phyloP scores from a whole-genome alignment of 1,140 invertebrate genomes.

The Temnothorax nylanderi region DNA sequence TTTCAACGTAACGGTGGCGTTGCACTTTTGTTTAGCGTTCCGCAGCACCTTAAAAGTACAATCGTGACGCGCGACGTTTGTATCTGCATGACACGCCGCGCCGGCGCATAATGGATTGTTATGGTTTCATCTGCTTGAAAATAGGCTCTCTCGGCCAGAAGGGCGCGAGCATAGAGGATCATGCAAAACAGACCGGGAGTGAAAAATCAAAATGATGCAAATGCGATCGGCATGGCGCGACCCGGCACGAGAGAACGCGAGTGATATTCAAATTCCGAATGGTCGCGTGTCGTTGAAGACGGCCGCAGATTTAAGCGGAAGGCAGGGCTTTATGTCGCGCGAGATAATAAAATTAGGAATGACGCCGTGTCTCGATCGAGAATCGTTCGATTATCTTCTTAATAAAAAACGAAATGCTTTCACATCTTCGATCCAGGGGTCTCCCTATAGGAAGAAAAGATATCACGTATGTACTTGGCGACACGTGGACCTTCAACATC shows the following conservation, averaged over 20 bases:
- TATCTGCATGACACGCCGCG: not conserved
- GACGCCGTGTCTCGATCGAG: conserved; percentile 7
- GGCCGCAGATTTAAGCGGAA: conserved; percentile 39
- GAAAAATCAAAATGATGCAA: conserved; percentile 61
- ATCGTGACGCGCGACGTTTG: not conserved
- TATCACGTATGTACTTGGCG: not conserved
- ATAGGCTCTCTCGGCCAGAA: not conserved
- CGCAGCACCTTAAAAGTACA: not conserved
- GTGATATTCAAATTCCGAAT: conserved; percentile 55
- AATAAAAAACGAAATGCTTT: conserved; percentile 43
- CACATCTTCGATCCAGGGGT: conserved; percentile 10
- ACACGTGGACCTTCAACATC: conserved; percentile 26
- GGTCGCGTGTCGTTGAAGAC: conserved; percentile 56
- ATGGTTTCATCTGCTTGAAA: conserved; percentile 48
- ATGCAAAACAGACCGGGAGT: conserved; percentile 42
- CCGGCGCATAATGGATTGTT: conserved; percentile 30
- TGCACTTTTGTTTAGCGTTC: not conserved
- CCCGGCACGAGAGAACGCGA: conserved; percentile 27
- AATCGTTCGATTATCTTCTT: conserved; percentile 41
- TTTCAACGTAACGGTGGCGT: not conserved
- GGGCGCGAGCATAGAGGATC: conserved; percentile 30
- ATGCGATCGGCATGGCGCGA: conserved; percentile 34
- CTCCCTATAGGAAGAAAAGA: not conserved
- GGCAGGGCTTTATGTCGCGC: conserved; percentile 39
- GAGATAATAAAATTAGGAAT: conserved; percentile 55